phyloP scores from a whole-genome alignment of 1,140 invertebrate species.

The Chrysomallon squamiferum region DNA sequence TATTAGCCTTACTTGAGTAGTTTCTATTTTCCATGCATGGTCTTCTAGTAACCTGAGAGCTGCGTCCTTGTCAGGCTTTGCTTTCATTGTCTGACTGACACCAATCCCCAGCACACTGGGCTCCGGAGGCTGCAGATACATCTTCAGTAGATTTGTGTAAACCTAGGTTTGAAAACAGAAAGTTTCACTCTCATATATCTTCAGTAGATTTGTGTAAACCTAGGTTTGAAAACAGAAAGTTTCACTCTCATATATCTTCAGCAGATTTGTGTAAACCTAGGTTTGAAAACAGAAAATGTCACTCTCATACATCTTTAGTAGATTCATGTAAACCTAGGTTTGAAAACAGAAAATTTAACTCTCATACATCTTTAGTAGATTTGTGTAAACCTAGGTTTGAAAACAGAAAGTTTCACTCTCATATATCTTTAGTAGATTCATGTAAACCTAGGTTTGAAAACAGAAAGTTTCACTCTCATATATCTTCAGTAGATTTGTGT shows the following conservation, averaged over 20 bases:
- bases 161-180: constrained; percentile 60
- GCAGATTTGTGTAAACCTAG: constrained; percentile 69
- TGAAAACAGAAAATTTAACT: too few relatives aligned
- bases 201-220: constrained; percentile 70
- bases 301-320: constrained; percentile 70
- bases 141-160: constrained; percentile 69
- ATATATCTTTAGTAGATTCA: constrained; percentile 3
- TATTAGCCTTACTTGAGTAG: constrained; percentile 73
- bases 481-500: constrained; percentile 8
- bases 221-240: constrained; percentile 39
- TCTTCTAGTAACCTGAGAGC: constrained; percentile 81
- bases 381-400: constrained; percentile 8
- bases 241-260: constrained; percentile 70
- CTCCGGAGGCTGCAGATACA: constrained; percentile 68
- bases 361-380: constrained; percentile 5
- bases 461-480: too few relatives aligned
- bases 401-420: too few relatives aligned
- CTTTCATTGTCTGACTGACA: constrained; percentile 57
- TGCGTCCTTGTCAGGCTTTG: constrained; percentile 76
- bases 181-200: too few relatives aligned
- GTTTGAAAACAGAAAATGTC: background rate
- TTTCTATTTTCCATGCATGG: constrained; percentile 83
- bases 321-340: constrained; percentile 67
- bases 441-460: constrained; percentile 9
- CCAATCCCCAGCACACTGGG: constrained; percentile 62